Evolutionary conservation across 2,113 vertebrate genomes (phyloP), one percentile per base, ranked within the genome.

Genomic region (Aphelocoma coerulescens): DNA sequence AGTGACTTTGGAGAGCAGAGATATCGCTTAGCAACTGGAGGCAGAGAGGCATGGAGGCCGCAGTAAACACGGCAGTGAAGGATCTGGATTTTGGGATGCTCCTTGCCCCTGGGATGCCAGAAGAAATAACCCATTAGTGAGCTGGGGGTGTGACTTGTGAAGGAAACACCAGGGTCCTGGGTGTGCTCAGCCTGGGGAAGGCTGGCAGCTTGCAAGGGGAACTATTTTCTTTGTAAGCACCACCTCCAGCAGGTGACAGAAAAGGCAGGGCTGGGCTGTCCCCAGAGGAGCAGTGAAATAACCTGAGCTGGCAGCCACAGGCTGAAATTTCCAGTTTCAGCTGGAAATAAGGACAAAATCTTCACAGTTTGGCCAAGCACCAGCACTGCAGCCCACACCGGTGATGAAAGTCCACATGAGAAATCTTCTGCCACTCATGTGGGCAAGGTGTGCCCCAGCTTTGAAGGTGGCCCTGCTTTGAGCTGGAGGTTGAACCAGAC

Each of bases 1-100:
- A 88, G 96, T 95, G 97, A 95, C 97, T 97, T 97, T 91, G 93
- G 96, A 97, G 97, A 92, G 85, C 95, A 71, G 90, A 94, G 79
- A 46, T 95, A 98, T 97, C 89, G 96, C 98, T 97, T 98, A 98
- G 98, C 98, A 98, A 98, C 98, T 76, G 75, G n/a, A 91, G 93
- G 84, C 59, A 85, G 86, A 62, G 73, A 93, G 69, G 85, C 96
- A 88, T 91, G 93, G 62, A 85, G 19, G 78, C 81, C 57, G 13
- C 37, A 7, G 74, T 32, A 46, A 71, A 75, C 92, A 76, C 52
- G 33, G 93, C 83, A 35, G 14, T 2, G 33, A 44, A 55, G 85
- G 85, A 71, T 78, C 52, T 61, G 74, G 68, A 65, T 95, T 96
- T 71, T 59, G 71, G 88, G 95, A 91, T 43, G 37, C 17, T 22